phyloP scores from a whole-genome alignment of 2,888 invertebrate genomes.

The Lasioglossum marginatum region DNA sequence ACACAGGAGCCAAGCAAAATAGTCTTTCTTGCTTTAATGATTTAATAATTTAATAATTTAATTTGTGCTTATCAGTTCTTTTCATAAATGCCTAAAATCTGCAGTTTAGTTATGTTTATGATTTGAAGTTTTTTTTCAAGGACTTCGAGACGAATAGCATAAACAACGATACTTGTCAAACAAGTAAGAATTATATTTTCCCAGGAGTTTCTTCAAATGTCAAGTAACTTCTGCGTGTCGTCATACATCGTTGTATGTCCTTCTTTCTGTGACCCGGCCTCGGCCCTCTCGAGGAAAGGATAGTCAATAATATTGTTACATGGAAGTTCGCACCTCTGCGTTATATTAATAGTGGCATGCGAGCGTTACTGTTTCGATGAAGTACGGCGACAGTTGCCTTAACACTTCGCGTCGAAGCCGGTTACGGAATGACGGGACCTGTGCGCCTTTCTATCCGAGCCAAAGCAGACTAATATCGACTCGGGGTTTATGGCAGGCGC shows the following conservation, averaged over 20 bases:
- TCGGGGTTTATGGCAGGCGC: not conserved
- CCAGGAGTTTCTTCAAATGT: not conserved
- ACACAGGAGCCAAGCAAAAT: too few species aligned
- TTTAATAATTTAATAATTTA: too few species aligned
- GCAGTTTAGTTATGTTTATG: too few species aligned
- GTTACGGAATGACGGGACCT: not conserved
- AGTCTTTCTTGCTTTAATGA: too few species aligned
- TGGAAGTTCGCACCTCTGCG: slow-evolving; percentile 15
- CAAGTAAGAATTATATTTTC: too few species aligned
- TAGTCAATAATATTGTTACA: slow-evolving; percentile 27
- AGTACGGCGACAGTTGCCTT: slow-evolving; percentile 23
- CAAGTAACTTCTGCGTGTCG: not conserved
- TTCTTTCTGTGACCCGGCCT: not conserved
- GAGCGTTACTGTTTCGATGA: slow-evolving; percentile 16
- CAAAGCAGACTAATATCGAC: not conserved
- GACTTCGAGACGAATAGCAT: too few species aligned
- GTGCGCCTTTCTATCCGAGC: not conserved
- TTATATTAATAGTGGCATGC: slow-evolving; percentile 17
- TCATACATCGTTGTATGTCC: not conserved
- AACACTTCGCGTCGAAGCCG: slow-evolving; percentile 10
- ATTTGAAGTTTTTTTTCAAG: too few species aligned
- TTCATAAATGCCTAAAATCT: too few species aligned
- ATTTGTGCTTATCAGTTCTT: too few species aligned
- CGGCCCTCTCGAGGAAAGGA: not conserved
- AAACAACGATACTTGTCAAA: not conserved